Evolutionary conservation across 2,113 vertebrate species (phyloP).

Genomic region (Atherinomorus stipes): DNA sequence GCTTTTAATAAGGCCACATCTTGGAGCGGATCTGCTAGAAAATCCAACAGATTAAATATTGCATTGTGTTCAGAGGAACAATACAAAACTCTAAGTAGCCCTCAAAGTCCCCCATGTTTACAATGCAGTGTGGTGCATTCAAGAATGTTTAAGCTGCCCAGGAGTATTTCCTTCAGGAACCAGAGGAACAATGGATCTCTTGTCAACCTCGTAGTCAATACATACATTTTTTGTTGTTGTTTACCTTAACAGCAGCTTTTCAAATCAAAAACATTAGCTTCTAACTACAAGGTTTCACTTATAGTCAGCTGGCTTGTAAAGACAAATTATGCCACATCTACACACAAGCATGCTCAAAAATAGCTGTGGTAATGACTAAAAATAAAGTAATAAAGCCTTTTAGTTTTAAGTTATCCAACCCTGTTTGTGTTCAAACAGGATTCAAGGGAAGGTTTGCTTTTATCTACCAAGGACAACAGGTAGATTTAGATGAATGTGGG

Average conservation of each 20-base stretch:
- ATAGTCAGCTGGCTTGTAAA: constrained; percentile 4
- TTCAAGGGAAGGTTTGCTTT: constrained; percentile 20
- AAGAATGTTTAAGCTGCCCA: constrained; percentile 79
- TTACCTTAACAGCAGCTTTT: constrained; percentile 39
- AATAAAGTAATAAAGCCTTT: not conserved
- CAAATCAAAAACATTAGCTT: constrained; percentile 52
- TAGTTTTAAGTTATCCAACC: constrained; percentile 3
- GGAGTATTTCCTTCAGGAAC: constrained; percentile 76
- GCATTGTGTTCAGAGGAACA: constrained; percentile 49
- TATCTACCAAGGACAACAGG: constrained; percentile 39
- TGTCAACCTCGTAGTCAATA: constrained; percentile 73
- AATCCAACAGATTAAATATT: constrained; percentile 71
- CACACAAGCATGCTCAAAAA: not conserved
- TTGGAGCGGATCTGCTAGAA: constrained; percentile 37
- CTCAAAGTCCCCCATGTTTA: constrained; percentile 48
- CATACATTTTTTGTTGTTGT: constrained; percentile 70
- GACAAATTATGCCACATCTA: not conserved
- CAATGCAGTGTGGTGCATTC: constrained; percentile 63
- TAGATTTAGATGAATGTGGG: constrained; percentile 28
- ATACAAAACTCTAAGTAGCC: constrained; percentile 52
- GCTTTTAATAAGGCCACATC: constrained; percentile 51
- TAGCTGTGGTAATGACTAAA: not conserved
- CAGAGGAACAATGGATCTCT: constrained; percentile 77
- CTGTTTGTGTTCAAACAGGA: constrained; percentile 25
- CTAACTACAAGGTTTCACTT: constrained; percentile 24